Evolutionary conservation across 2,888 invertebrate species (phyloP).

Genomic region (Drosophila putrida): DNA sequence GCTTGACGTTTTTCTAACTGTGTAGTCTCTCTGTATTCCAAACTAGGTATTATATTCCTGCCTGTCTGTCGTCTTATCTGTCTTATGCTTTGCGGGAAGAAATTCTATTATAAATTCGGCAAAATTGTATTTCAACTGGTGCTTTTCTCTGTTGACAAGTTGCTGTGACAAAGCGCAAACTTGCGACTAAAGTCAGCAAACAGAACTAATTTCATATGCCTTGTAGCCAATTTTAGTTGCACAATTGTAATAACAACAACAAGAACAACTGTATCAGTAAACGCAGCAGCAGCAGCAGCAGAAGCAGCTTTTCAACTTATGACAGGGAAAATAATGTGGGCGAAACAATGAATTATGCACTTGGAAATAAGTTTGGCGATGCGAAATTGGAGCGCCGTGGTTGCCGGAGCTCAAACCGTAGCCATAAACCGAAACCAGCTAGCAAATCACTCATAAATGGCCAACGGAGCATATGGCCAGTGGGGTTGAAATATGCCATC

Average conservation of each 20-base stretch:
- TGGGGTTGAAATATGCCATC: slow-evolving; percentile 32
- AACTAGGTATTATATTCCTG: slow-evolving; percentile 1
- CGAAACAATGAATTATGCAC: slow-evolving; percentile 82
- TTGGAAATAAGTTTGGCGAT: slow-evolving; percentile 76
- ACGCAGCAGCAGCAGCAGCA: slow-evolving; percentile 1
- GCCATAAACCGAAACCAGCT: slow-evolving; percentile 52
- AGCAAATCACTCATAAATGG: slow-evolving; percentile 79
- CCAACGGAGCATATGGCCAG: slow-evolving; percentile 61
- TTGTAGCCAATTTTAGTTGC: slow-evolving; percentile 61
- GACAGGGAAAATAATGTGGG: slow-evolving; percentile 80
- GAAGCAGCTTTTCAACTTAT: slow-evolving; percentile 64
- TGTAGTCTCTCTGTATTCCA: background rate
- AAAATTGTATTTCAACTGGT: slow-evolving; percentile 57
- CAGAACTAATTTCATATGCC: slow-evolving; percentile 78
- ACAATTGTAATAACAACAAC: slow-evolving; percentile 1
- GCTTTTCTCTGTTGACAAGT: slow-evolving; percentile 49
- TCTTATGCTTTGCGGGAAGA: slow-evolving; percentile 34
- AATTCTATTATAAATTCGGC: slow-evolving; percentile 66
- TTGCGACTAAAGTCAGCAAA: slow-evolving; percentile 51
- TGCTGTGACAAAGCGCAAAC: slow-evolving; percentile 60
- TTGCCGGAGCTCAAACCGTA: slow-evolving; percentile 31
- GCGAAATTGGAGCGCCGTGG: slow-evolving; percentile 67
- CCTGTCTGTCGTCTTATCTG: background rate
- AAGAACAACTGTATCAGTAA: slow-evolving; percentile 14
- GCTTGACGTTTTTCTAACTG: slow-evolving; percentile 14